Percentiles rank a stretch among this genome's conserved stretches.
These are phyloP conservation scores for Cephus sareptanus DNA, from an alignment of 2,888 invertebrate genomes.

Conservation along the genomic window DNA sequence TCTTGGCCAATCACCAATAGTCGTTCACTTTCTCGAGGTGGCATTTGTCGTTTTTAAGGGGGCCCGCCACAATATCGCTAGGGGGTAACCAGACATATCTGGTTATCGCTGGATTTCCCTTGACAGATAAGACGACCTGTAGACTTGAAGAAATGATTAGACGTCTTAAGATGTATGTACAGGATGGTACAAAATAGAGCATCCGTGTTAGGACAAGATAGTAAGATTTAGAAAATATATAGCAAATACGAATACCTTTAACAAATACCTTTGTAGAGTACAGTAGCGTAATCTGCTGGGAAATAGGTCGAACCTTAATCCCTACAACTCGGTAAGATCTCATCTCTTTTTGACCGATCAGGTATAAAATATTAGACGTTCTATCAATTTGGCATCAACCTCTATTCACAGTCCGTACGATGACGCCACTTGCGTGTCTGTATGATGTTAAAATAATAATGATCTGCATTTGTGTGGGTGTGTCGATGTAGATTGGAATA, in stretches of 20 bases:
- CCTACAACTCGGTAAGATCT: neutral
- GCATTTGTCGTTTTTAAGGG: neutral
- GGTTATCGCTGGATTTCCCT: conserved; percentile 2
- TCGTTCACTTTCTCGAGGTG: neutral
- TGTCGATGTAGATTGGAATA: conserved; percentile 21
- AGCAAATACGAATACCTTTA: too few species aligned
- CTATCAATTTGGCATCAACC: neutral
- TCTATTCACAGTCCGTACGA: neutral
- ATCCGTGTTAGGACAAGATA: neutral
- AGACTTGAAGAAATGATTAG: neutral
- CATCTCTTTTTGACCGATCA: neutral
- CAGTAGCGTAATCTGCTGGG: neutral
- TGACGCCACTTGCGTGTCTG: neutral
- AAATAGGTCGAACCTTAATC: neutral
- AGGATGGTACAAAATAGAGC: neutral
- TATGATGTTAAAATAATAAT: neutral
- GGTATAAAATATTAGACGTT: neutral
- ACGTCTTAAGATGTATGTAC: neutral
- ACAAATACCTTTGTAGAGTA: neutral
- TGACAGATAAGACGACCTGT: neutral
- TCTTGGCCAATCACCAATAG: neutral
- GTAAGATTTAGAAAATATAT: neutral
- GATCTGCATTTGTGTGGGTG: neutral
- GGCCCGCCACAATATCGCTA: conserved; percentile 9
- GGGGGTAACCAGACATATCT: conserved; percentile 29